These are phyloP conservation scores for Acronicta leporina DNA, from an alignment of 2,888 invertebrate genomes.

Conservation along the genomic window DNA sequence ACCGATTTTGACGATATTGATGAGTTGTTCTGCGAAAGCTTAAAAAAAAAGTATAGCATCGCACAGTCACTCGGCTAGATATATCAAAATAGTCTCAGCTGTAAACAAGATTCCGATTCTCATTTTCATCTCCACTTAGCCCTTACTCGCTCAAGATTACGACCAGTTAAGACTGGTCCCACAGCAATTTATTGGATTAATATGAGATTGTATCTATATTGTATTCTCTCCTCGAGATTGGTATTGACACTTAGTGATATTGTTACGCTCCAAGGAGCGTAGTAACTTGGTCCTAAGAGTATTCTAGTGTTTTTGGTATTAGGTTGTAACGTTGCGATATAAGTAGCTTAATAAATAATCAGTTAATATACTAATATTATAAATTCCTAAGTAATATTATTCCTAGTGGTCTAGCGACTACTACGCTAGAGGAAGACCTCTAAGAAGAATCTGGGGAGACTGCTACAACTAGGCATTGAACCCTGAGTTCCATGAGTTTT, in stretches of 20 bases:
- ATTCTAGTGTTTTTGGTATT: background rate
- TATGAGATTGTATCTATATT: slow-evolving; percentile 33
- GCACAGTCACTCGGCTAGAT: no score
- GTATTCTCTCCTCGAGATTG: slow-evolving; percentile 18
- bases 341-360: no score
- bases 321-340: background rate
- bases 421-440: no score
- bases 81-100: background rate
- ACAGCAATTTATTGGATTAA: slow-evolving; percentile 46
- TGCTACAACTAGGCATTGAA: no score
- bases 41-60: no score
- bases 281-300: slow-evolving; percentile 20
- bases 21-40: no score
- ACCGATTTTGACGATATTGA: no score
- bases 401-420: no score
- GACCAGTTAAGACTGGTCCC: slow-evolving; percentile 14
- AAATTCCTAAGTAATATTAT: no score
- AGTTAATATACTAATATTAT: no score
- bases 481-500: no score
- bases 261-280: slow-evolving; percentile 34
- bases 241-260: slow-evolving; percentile 41
- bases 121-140: slow-evolving; percentile 22
- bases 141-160: slow-evolving; percentile 24
- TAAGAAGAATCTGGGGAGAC: no score
- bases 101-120: slow-evolving; percentile 14